Base-by-base conservation (phyloP, 2,113 vertebrate species). In the Triplophysa tibetana region DNA sequence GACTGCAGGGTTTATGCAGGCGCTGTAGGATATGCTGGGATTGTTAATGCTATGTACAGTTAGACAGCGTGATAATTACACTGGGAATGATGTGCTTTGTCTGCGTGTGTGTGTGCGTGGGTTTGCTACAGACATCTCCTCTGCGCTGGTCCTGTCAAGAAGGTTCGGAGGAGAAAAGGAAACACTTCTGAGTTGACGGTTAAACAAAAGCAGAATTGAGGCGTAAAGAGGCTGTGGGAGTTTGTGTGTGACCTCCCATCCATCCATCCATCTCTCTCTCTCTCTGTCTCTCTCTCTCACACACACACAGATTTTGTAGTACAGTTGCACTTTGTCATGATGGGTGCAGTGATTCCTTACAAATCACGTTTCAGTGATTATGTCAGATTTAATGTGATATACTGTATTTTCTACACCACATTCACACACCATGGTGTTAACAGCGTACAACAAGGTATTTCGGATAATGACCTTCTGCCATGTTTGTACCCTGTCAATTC, bases 11-110 rank as follows among this genome's bases (percentile, higher is more conserved):
- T 63, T 75, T 75, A 45, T 62, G 43, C 41, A 48, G 9, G 60
- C 23, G 16, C 23, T 63, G 61, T 21, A 24, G 24, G 78, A 19
- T 78, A 61, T 6, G 6, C 24, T 38, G 63, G 67, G 77, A 56
- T 73, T 63, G 65, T 81, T 81, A 75, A 66, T 67, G 66, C 64
- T 76, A 41, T 50, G 66, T 74, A 75, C 62, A 81, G 79, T 74
- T n/a, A 69, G 41, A 54, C 63, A 52, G 29, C 43, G 29, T 62
- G 63, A 52, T 62, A 73, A 69, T 79, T 78, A 54, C 50, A 79
- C 52, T 23, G 21, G 60, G 24, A 63, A 58, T 70, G 19, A 63
- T 65, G 29, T 61, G 63, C 23, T 26, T 61, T 66, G 16, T 72
- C 21, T 70, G 2, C 56, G 23, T 76, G 58, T 72, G 21, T 67